Base-by-base conservation (phyloP, 1,140 invertebrate species). In the Oppia nitens region DNA sequence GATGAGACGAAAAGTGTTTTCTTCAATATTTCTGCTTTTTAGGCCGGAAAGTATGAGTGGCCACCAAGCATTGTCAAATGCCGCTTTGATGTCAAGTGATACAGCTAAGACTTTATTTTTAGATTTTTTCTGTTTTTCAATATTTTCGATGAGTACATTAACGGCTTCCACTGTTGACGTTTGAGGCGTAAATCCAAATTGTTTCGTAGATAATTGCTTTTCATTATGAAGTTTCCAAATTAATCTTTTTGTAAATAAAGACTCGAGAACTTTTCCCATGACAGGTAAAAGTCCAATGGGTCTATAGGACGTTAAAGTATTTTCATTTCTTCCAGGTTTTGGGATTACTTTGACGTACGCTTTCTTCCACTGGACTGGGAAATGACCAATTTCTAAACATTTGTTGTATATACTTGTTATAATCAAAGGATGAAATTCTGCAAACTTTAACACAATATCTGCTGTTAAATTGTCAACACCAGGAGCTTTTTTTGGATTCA, bases 41-140 rank as follows among this genome's bases (percentile, higher is more conserved):
- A 57, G 21, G 1, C 54, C 1, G 53, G n/a, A 2, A 21, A 50
- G 47, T 1, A 57, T 2, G 3, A 14, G 14, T 25, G 47, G 45
- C 55, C 55, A 57, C 55, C 55, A 57, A 6, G 45, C 45, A 25
- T 4, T 58, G 49, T 57, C 49, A 17, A 57, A 57, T 17, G 55
- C 55, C 3, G 1, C 25, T 26, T 48, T 58, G n/a, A 58, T 26
- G 26, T 57, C 55, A 17, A 57, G 20, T 23, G 45, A 57, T 9
- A 55, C 17, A 6, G 12, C 6, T 17, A 40, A 40, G 6, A 40
- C 6, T 4, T 6, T 6, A 4, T 20, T 20, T 14, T 24, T 51
- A 9, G 4, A 9, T 4, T 28, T 6, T 4, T 6, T 51, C 49
- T 51, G 49, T 28, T 25, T 4, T 28, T 28, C n/a, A 4, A 20